Percentiles rank a stretch among this genome's conserved stretches.
Evolutionary conservation across 2,888 invertebrate species (phyloP).

Genomic region (Ditula angustiorana): DNA sequence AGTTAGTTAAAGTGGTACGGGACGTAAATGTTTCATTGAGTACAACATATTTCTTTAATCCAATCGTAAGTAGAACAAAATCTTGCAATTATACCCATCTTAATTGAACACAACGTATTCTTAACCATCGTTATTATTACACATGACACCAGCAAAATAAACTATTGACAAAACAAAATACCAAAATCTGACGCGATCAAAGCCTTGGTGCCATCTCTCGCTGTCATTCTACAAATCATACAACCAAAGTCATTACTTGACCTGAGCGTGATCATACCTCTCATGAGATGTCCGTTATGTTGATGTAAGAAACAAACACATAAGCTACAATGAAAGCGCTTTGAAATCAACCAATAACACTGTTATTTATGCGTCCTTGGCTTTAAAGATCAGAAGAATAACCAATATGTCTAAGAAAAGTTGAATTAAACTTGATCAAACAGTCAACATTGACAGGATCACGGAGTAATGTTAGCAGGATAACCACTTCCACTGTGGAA

Average conservation of each 20-base stretch:
- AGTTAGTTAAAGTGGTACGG: neutral
- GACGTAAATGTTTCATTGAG: neutral
- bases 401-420: conserved; percentile 15
- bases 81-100: neutral
- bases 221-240: conserved; percentile 20
- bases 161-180: conserved; percentile 47
- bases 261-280: conserved; percentile 16
- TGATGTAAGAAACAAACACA: conserved; percentile 53
- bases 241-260: conserved; percentile 47
- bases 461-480: too few relatives aligned
- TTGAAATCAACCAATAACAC: conserved; percentile 51
- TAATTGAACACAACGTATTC: conserved; percentile 22
- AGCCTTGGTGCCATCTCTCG: conserved; percentile 54
- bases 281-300: conserved; percentile 45
- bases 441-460: neutral
- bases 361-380: conserved; percentile 47
- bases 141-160: conserved; percentile 60
- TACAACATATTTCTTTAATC: too few relatives aligned
- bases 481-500: too few relatives aligned
- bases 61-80: too few relatives aligned
- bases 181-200: conserved; percentile 57
- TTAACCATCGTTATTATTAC: conserved; percentile 45
- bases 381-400: conserved; percentile 43
- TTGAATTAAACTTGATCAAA: too few relatives aligned
- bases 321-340: conserved; percentile 83